Evolutionary conservation across 2,797 vertebrate genomes (phyloP).

Genomic region (Brachyrhaphis roseni): DNA sequence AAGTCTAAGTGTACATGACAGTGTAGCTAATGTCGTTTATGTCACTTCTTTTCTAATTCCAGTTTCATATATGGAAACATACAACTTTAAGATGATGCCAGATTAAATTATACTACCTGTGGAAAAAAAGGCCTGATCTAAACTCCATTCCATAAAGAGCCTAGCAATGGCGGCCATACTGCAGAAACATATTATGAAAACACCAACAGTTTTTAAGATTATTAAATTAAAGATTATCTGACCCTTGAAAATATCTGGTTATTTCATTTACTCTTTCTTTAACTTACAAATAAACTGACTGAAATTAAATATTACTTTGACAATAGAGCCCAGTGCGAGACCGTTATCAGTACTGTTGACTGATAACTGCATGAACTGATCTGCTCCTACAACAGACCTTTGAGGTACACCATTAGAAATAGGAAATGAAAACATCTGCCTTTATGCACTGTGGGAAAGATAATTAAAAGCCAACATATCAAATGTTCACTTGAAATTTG

Average conservation of each 20-base stretch:
- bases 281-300: background rate
- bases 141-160: background rate
- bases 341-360: background rate
- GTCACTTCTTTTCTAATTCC: background rate
- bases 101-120: background rate
- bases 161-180: background rate
- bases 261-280: background rate
- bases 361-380: background rate
- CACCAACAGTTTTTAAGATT: background rate
- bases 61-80: background rate
- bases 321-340: background rate
- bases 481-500: background rate
- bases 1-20: background rate
- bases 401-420: background rate
- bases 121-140: background rate
- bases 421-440: background rate
- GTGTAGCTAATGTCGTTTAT: background rate
- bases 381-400: background rate
- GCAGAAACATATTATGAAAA: background rate
- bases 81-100: background rate
- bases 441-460: background rate
- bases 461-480: background rate
- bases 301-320: background rate
- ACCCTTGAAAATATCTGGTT: background rate
- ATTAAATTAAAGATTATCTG: background rate